Conservation (phyloP, 2,113 vertebrate species). For the Dermatemys mawii region DNA sequence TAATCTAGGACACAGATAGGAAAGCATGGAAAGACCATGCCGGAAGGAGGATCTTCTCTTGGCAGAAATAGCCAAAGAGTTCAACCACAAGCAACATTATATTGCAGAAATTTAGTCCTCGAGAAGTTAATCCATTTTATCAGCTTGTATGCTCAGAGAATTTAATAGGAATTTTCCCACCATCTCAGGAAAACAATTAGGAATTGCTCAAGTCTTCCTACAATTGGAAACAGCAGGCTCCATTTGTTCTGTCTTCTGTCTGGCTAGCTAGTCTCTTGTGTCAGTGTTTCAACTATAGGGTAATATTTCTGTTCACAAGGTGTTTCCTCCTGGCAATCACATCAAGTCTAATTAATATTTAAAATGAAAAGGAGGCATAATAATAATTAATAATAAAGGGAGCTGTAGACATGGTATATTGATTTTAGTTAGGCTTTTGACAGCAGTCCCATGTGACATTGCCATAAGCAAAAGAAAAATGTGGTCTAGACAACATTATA, state of each 20-base stretch:
- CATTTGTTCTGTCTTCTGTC: background rate
- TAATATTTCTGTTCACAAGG: background rate
- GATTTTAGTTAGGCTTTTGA: too few relatives aligned
- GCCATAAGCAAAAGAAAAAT: too few relatives aligned
- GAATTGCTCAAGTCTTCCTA: background rate
- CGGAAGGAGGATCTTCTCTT: background rate
- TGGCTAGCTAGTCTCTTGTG: background rate
- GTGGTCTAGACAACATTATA: too few relatives aligned
- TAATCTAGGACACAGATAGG: background rate
- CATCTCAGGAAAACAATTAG: background rate
- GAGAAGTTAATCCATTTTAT: constrained; percentile 9
- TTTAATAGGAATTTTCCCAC: background rate
- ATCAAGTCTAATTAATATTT: background rate
- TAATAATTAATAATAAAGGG: too few relatives aligned
- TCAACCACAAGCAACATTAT: background rate
- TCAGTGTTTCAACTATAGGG: background rate
- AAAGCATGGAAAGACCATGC: background rate
- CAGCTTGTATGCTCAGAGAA: background rate
- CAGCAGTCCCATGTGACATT: too few relatives aligned
- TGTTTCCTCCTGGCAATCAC: background rate
- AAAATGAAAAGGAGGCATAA: background rate
- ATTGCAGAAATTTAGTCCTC: background rate
- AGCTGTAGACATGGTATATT: too few relatives aligned
- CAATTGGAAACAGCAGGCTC: background rate
- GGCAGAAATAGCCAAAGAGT: accelerated